A percentile compares a stretch with the other conserved stretches of the same genome.
Evolutionary conservation across 2,113 vertebrate species (phyloP).

Genomic region (Tetrax tetrax): DNA sequence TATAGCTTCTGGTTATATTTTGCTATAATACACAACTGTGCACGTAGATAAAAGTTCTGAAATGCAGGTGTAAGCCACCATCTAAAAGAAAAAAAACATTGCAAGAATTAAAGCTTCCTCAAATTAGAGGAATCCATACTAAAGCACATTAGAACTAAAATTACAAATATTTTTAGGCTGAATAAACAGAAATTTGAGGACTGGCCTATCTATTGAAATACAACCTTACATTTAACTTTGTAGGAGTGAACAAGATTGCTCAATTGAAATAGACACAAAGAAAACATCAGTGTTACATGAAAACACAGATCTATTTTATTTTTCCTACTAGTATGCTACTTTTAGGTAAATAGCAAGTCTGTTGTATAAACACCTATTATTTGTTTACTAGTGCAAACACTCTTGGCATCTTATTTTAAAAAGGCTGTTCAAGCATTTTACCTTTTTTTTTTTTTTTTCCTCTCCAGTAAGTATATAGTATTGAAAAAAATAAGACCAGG

Average conservation of each 20-base stretch:
- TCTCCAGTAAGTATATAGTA: not conserved
- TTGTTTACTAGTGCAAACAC: slow-evolving; percentile 13
- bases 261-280: not conserved
- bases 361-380: slow-evolving; percentile 27
- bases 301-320: not conserved
- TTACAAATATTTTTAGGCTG: not conserved
- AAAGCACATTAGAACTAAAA: not conserved
- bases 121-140: not conserved
- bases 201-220: not conserved
- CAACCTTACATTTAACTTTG: not conserved
- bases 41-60: not conserved
- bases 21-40: not conserved
- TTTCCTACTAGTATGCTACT: not conserved
- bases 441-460: not conserved
- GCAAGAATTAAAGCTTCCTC: not conserved
- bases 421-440: not conserved
- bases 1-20: not conserved
- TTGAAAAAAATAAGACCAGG: not conserved
- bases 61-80: not conserved
- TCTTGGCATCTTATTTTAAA: not conserved
- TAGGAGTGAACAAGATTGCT: not conserved
- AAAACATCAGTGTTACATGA: not conserved
- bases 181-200: not conserved
- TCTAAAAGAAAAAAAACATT: not conserved
- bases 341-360: slow-evolving; percentile 8